These are phyloP conservation scores for Drosophila atripex DNA, from an alignment of 2,888 invertebrate species.

Conservation along the genomic window DNA sequence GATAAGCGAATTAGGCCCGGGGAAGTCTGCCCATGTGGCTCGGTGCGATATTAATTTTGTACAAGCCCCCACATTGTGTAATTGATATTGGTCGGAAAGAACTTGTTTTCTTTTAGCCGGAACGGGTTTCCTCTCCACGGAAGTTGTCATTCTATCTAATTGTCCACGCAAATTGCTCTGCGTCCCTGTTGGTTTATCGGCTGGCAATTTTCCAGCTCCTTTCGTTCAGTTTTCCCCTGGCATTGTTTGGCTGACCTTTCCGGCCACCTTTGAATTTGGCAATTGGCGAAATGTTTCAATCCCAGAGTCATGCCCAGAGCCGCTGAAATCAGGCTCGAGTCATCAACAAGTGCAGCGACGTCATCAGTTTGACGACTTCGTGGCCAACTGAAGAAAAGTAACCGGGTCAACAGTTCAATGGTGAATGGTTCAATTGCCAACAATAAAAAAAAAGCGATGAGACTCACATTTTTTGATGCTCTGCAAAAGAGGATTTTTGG, in stretches of 20 bases:
- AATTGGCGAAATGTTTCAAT: conserved; percentile 74
- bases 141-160: conserved; percentile 48
- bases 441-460: conserved; percentile 52
- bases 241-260: conserved; percentile 49
- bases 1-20: conserved; percentile 48
- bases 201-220: conserved; percentile 23
- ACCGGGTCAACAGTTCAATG: conserved; percentile 73
- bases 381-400: conserved; percentile 61
- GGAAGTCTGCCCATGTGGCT: conserved; percentile 13
- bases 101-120: conserved; percentile 47
- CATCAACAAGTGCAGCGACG: conserved; percentile 49
- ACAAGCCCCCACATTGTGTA: conserved; percentile 66
- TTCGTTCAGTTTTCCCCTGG: conserved; percentile 14
- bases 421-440: conserved; percentile 24
- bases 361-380: conserved; percentile 57
- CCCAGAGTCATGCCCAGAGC: conserved; percentile 35
- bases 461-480: conserved; percentile 51
- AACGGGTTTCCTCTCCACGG: conserved; percentile 46
- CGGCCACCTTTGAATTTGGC: conserved; percentile 50
- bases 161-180: conserved; percentile 46
- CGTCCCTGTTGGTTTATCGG: conserved; percentile 21
- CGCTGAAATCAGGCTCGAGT: conserved; percentile 67
- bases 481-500: conserved; percentile 27
- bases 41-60: conserved; percentile 59
- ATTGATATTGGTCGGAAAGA: conserved; percentile 66